Evolutionary conservation across 1,140 invertebrate species (phyloP), one percentile per base, ranked within the genome.

Genomic region (Copidosoma floridanum): DNA sequence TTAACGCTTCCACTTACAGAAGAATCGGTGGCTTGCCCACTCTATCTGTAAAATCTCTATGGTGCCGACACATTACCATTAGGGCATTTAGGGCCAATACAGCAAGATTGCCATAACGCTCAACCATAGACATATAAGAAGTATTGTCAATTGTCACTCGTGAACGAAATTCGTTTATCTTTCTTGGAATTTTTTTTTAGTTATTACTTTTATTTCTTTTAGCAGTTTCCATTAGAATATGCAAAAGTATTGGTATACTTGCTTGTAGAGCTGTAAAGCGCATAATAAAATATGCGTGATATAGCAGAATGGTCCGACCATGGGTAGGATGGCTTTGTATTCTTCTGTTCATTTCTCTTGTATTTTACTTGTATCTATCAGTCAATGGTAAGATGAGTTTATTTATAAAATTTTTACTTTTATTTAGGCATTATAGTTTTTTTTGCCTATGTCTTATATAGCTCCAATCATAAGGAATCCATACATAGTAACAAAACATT

Each of bases 321-420:
- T 78, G 74, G 72, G 48, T 76, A 73, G 70, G 71, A 66, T 78
- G 72, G 65, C 58, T 79, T 26, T 63, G 73, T 44, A 60, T 63
- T 23, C 48, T 77, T 24, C 48, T 77, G 29, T 50, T 76, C 29
- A 58, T 71, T 41, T 72, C 70, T 11, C 61, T 70, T 24, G 47
- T 75, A 8, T 71, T 78, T 60, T 79, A 75, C 24, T 44, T 77
- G 27, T 79, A 74, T 64, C 63, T 75, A 26, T 68, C 72, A 21
- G 56, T 76, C 43, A 76, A 76, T 53, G 75, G 76, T 79, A 73
- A 72, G 48, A n/a, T 3, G 7, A 11, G 16, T 10, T 24, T 26
- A 6, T 18, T 38, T 40, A 4, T 53, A 38, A 24, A 18, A 58
- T 11, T 27, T 29, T 0, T 53, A 18, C 24, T 51, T 60, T 37